A percentile compares a stretch with the other conserved stretches of the same genome.
Evolutionary conservation across 2,888 invertebrate species (phyloP).

Genomic region (Halictus ligatus): DNA sequence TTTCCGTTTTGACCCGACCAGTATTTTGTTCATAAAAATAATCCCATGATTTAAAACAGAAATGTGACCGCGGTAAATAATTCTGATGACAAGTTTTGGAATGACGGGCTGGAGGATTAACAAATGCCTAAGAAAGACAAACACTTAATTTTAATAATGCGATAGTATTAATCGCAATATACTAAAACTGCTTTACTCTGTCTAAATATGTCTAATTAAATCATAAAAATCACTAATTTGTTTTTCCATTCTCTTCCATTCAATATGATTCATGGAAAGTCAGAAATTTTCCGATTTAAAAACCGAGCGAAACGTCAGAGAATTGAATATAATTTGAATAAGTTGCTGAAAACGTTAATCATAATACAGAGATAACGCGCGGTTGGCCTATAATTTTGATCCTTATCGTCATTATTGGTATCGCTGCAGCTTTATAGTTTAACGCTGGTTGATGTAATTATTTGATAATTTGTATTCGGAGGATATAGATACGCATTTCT

Average conservation of each 20-base stretch:
- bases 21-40: background rate
- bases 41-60: background rate
- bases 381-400: background rate
- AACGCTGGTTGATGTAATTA: constrained; percentile 1
- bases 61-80: background rate
- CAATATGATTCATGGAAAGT: background rate
- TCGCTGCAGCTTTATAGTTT: constrained; percentile 1
- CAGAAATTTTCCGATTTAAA: background rate
- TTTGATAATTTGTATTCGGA: background rate
- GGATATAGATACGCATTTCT: background rate
- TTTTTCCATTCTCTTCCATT: background rate
- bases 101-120: background rate
- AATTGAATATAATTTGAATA: background rate
- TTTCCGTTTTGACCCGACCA: too few species aligned
- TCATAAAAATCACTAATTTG: too few species aligned
- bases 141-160: too few species aligned
- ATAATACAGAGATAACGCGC: background rate
- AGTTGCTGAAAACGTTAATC: background rate
- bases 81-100: background rate
- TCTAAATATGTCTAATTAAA: background rate
- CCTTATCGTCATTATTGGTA: background rate
- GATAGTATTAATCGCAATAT: too few species aligned
- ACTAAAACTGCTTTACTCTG: too few species aligned
- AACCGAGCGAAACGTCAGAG: background rate
- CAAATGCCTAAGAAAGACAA: too few species aligned